These are phyloP conservation scores for Lathronympha strigana DNA, from an alignment of 2,888 invertebrate genomes.

Conservation along the genomic window DNA sequence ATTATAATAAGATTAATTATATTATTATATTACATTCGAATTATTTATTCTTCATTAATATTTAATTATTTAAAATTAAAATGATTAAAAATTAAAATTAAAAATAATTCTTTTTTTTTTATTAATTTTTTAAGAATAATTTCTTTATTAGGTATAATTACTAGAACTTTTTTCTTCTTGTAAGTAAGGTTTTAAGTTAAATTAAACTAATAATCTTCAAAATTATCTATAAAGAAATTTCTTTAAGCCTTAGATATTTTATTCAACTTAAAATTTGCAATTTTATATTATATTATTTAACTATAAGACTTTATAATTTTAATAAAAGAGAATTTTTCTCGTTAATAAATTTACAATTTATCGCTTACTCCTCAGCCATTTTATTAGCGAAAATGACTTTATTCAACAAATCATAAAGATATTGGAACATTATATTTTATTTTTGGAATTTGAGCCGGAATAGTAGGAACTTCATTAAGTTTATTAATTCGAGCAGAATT, in stretches of 20 bases:
- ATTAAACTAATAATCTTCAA: conserved; percentile 86
- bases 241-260: conserved; percentile 85
- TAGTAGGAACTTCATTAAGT: conserved; percentile 89
- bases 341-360: conserved; percentile 88
- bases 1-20: conserved; percentile 81
- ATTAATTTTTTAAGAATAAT: conserved; percentile 61
- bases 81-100: too few relatives aligned
- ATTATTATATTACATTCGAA: conserved; percentile 83
- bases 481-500: conserved; percentile 89
- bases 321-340: conserved; percentile 82
- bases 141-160: conserved; percentile 61
- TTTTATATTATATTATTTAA: conserved; percentile 84
- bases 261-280: conserved; percentile 85
- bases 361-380: conserved; percentile 86
- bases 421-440: conserved; percentile 90
- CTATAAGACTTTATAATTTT: too few relatives aligned
- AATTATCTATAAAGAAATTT: conserved; percentile 82
- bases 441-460: conserved; percentile 87
- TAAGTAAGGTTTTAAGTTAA: conserved; percentile 86
- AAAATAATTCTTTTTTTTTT: too few relatives aligned
- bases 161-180: conserved; percentile 67
- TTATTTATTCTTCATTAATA: conserved; percentile 76
- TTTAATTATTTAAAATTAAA: conserved; percentile 77
- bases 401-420: conserved; percentile 90
- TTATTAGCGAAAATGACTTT: conserved; percentile 87